Base-by-base conservation (phyloP, 2,888 invertebrate genomes). In the Polydrusus pterygomalis region DNA sequence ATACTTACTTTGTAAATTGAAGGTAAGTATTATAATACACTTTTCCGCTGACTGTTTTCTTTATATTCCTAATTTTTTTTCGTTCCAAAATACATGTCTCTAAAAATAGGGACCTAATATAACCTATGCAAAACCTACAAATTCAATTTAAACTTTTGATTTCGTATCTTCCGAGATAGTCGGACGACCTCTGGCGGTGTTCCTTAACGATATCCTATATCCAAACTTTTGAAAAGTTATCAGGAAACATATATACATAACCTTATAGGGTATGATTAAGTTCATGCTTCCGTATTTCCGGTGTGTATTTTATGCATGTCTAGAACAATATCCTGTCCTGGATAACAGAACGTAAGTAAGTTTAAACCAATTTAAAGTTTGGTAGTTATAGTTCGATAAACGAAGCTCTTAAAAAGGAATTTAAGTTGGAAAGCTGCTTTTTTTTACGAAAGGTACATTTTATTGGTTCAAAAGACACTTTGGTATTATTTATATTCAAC, bases 121-220 rank as follows among this genome's bases (percentile, higher is more conserved):
- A n/a, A n/a, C n/a, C 9, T 38, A 30, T 13, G 9, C 10, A 17
- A 60, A 60, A 15, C 40, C 17, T 11, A 30, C 18, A 60, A 60
- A 60, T 60, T 60, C 34, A 60, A 60, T 60, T 60, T 60, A 38
- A 60, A 60, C 58, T 60, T 60, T 38, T 9, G 38, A n/a, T 38
- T 60, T 10, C 38, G 58, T 15, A 38, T 60, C 40, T 17, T 18
- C 58, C 17, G 15, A 40, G 38, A 9, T 60, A 38, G 38, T 60
- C 58, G 38, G 54, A 11, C 54, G 54, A 25, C 54, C 25, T n/a
- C n/a, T 54, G 54, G 25, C 25, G 54, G 54, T 54, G 38, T 60
- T 60, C 25, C 58, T 25, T 60, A 60, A 60, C 58, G 15, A 60
- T 60, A 60, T 60, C 38, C 58, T 11, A 60, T 60, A 60, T 60